These are phyloP conservation scores for Papilio aristodemus DNA, from an alignment of 1,140 invertebrate species.

Conservation along the genomic window DNA sequence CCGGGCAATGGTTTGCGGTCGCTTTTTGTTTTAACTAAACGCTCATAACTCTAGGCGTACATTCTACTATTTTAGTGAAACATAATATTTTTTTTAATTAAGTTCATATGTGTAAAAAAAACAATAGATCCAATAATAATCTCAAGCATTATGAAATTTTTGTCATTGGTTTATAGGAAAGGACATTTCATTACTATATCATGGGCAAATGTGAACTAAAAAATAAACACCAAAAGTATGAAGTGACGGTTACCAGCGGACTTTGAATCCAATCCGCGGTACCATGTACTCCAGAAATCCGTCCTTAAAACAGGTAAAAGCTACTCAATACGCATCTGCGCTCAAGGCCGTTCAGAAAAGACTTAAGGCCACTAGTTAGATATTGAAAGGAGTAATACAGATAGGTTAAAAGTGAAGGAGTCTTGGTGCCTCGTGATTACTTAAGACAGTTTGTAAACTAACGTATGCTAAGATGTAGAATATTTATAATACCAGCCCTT, in stretches of 20 bases:
- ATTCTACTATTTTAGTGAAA: not conserved
- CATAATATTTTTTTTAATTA: not conserved
- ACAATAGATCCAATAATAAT: too few relatives aligned
- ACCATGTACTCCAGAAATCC: conserved; percentile 1
- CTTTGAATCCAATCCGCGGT: not conserved
- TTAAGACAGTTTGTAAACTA: not conserved
- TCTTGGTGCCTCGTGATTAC: not conserved
- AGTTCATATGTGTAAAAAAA: not conserved
- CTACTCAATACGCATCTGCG: not conserved
- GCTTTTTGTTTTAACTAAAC: not conserved
- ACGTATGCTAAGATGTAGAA: not conserved
- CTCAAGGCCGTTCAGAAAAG: conserved; percentile 8
- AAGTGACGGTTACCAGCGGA: too few relatives aligned
- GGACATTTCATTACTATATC: too few relatives aligned
- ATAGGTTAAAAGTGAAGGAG: conserved; percentile 22
- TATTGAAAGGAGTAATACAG: conserved; percentile 17
- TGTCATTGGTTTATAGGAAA: too few relatives aligned
- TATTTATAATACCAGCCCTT: not conserved
- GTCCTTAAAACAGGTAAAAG: not conserved
- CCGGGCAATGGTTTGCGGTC: not conserved
- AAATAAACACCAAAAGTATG: too few relatives aligned
- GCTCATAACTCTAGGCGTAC: not conserved
- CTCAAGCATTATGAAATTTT: too few relatives aligned
- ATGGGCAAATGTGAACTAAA: too few relatives aligned
- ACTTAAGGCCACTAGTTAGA: conserved; percentile 5